These are phyloP conservation scores for Cyanoramphus novaezelandiae DNA, from an alignment of 2,113 vertebrate genomes.

Conservation along the genomic window DNA sequence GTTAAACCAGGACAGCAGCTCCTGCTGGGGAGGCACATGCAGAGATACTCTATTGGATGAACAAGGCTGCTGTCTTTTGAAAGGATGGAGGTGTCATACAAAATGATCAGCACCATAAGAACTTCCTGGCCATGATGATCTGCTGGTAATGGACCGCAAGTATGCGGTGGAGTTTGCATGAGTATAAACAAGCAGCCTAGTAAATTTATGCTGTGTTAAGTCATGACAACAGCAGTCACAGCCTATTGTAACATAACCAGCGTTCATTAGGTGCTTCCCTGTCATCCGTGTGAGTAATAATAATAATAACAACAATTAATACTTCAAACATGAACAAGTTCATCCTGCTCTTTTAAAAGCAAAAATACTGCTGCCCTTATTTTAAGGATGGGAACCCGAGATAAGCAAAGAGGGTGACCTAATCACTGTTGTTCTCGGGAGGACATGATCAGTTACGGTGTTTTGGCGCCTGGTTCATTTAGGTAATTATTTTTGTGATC, in stretches of 20 bases:
- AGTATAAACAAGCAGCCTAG: slow-evolving; percentile 3
- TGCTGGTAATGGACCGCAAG: neutral
- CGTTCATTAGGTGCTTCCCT: slow-evolving; percentile 35
- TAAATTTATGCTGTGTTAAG: neutral
- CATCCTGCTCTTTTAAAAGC: slow-evolving; percentile 48
- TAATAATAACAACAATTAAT: slow-evolving; percentile 46
- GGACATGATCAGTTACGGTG: neutral
- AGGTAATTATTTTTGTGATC: slow-evolving; percentile 57
- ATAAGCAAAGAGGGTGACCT: slow-evolving; percentile 35
- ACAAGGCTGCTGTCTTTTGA: neutral
- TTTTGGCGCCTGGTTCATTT: slow-evolving; percentile 1
- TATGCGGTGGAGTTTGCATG: neutral
- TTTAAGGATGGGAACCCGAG: slow-evolving; percentile 44
- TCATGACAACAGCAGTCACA: neutral
- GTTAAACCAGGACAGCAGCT: neutral
- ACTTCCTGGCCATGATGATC: neutral
- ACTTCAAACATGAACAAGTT: slow-evolving; percentile 41
- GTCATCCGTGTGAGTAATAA: slow-evolving; percentile 25
- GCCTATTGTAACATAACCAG: slow-evolving; percentile 34
- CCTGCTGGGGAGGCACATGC: neutral
- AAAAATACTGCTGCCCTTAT: slow-evolving; percentile 43
- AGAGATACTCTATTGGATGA: neutral
- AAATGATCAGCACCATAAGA: neutral
- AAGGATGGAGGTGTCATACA: neutral
- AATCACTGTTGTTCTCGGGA: slow-evolving; percentile 32